Conservation (phyloP, 2,797 vertebrate genomes). For the Lateolabrax maculatus region DNA sequence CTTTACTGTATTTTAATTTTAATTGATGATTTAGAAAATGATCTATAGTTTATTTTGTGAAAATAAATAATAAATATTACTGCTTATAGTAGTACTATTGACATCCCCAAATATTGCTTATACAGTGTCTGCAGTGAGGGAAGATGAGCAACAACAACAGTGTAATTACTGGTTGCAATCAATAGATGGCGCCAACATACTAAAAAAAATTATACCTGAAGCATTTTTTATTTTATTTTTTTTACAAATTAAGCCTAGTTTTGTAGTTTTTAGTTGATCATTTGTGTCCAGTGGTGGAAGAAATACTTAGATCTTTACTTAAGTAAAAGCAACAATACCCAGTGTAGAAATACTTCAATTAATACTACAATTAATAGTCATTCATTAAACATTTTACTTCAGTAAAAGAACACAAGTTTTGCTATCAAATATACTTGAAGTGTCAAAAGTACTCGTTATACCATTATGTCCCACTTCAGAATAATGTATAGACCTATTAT, state of each 20-base stretch:
- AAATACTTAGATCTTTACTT: background rate
- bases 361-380: background rate
- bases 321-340: background rate
- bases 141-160: background rate
- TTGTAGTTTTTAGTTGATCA: background rate
- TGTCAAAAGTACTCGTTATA: background rate
- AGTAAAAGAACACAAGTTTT: background rate
- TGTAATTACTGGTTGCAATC: constrained; percentile 34
- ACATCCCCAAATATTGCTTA: background rate
- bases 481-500: no score
- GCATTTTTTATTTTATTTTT: no score
- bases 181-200: constrained; percentile 70
- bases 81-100: background rate
- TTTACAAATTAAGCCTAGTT: background rate
- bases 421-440: background rate
- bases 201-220: background rate
- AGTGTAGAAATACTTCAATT: no score
- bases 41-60: background rate
- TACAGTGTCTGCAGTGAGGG: background rate
- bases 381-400: background rate
- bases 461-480: background rate
- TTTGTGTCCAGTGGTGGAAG: background rate
- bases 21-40: no score
- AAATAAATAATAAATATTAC: no score
- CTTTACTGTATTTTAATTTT: no score